A percentile compares a stretch with the other conserved stretches of the same genome.
Conservation (phyloP, 2,797 vertebrate genomes). For the Bradypus variegatus region DNA sequence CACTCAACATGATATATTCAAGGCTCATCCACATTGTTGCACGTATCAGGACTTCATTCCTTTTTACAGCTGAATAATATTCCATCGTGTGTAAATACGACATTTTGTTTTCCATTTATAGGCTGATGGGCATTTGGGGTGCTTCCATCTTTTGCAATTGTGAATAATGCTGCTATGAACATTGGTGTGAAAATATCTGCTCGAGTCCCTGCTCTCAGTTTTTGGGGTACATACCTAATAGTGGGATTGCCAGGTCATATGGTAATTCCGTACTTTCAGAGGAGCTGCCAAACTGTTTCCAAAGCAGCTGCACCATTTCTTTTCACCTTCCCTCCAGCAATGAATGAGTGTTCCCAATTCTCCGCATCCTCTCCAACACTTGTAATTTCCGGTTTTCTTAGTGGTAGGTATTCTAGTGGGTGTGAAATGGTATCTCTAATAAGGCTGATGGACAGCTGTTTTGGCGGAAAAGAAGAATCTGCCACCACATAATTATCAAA, state of each 20-base stretch:
- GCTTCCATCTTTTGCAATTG: background rate
- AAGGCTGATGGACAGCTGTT: background rate
- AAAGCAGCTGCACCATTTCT: too few species aligned
- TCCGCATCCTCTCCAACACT: too few species aligned
- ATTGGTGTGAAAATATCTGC: too few species aligned
- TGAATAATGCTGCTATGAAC: background rate
- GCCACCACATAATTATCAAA: background rate
- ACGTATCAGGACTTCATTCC: background rate
- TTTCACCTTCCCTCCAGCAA: too few species aligned
- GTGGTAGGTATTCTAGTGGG: too few species aligned
- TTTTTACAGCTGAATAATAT: background rate
- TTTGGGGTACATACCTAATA: background rate
- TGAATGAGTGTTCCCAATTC: too few species aligned
- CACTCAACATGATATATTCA: background rate
- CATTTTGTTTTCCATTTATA: background rate
- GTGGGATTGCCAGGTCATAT: background rate
- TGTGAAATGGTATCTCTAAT: too few species aligned
- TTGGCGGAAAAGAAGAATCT: background rate
- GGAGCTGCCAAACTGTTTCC: too few species aligned
- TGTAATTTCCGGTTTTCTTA: background rate
- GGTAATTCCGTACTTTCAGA: background rate
- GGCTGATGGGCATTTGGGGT: background rate
- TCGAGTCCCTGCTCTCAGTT: too few species aligned
- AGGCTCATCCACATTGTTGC: background rate
- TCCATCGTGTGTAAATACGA: background rate